Evolutionary conservation across 2,113 vertebrate species (phyloP), one percentile per base, ranked within the genome.

Genomic region (Toxotes chatareus): DNA sequence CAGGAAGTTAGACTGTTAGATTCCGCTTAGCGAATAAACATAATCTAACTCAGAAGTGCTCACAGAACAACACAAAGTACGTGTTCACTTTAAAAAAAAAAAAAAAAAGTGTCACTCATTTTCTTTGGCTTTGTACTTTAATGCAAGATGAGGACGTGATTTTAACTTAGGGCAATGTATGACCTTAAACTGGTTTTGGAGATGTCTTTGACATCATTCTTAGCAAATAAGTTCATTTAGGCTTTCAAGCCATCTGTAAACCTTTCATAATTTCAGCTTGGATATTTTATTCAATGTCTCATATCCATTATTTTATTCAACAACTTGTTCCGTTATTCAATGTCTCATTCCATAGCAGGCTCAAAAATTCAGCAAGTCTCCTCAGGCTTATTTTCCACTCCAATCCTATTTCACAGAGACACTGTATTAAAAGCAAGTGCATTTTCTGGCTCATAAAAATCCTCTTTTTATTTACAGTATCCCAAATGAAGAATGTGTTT

Each of bases 11-110:
- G 46, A 27, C 27, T 80, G 60, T 68, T 73, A 90, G 74, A 91
- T 86, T 90, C 80, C 80, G 90, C 86, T 92, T 87, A 76, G 91
- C 79, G 77, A 89, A 82, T 72, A 73, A 90, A 85, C 83, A 86
- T 81, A 34, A 70, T 63, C 60, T 47, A 57, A 55, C 69, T 70
- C 57, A 84, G 76, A 84, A 85, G 53, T 74, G 76, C 79, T 84
- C 60, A 77, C 79, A 85, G 76, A 89, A 72, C 79, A 73, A 79
- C 56, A 79, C 23, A 61, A 38, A 79, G 47, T 73, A 60, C 79
- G 36, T 72, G 78, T 78, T 87, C 69, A 16, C 4, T 68, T 19
- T 17, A 46, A 83, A 60, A 62, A 53, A 53, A 81, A 65, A 84
- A 56, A 65, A n/a, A 56, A 82, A 56, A 13, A 38, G 36, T 34